Conservation (phyloP, 2,888 invertebrate genomes). For the Plebejus argus region DNA sequence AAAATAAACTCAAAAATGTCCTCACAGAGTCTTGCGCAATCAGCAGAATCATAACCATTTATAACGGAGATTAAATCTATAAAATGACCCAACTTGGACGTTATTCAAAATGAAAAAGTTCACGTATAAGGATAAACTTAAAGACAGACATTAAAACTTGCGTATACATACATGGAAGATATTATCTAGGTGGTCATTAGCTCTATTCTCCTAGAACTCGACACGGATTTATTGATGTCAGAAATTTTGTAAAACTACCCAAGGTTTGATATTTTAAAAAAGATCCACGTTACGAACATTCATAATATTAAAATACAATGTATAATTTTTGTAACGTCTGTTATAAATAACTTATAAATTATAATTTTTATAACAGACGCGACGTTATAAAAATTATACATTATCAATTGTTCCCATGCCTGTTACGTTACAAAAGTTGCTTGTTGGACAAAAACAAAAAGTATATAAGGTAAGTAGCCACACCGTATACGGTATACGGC, state of each 20-base stretch:
- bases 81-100: constrained; percentile 7
- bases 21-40: constrained; percentile 13
- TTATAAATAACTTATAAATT: too few relatives aligned
- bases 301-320: too few relatives aligned
- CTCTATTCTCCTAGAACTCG: background rate
- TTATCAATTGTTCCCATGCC: too few relatives aligned
- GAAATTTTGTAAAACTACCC: background rate
- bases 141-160: constrained; percentile 40
- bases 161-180: background rate
- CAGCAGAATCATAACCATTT: background rate
- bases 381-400: too few relatives aligned
- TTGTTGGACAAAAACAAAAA: too few relatives aligned
- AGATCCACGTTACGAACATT: too few relatives aligned
- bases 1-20: constrained; percentile 21
- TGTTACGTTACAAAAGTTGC: too few relatives aligned
- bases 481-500: too few relatives aligned
- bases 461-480: too few relatives aligned
- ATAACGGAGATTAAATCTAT: constrained; percentile 15
- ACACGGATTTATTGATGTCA: background rate
- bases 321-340: too few relatives aligned
- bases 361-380: too few relatives aligned
- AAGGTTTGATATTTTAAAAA: too few relatives aligned
- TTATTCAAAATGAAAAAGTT: constrained; percentile 11
- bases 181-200: background rate
- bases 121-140: constrained; percentile 14